phyloP scores from a whole-genome alignment of 1,140 invertebrate species.

The Caenorhabditis brenneri region DNA sequence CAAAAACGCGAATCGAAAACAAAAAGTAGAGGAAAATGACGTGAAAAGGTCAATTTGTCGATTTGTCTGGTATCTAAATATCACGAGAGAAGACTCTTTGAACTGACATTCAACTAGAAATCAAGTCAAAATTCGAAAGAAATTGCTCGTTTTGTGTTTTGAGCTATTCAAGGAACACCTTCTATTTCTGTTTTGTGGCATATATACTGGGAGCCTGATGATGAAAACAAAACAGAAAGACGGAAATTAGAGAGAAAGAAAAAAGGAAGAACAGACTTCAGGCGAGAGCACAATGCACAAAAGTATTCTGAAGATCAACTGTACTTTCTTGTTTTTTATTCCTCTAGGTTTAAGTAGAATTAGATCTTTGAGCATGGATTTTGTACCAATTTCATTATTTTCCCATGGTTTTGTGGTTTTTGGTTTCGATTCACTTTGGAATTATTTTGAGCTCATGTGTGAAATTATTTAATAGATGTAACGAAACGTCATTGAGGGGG shows the following conservation, averaged over 20 bases:
- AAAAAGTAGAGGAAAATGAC: conserved; percentile 6
- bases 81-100: not conserved
- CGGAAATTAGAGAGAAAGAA: not conserved
- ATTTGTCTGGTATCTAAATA: not conserved
- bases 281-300: not conserved
- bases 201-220: not conserved
- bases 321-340: not conserved
- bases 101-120: not conserved
- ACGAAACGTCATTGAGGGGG: not conserved
- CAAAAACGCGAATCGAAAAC: not conserved
- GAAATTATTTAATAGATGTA: not conserved
- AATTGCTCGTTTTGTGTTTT: not conserved
- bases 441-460: not conserved
- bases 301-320: not conserved
- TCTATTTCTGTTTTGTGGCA: not conserved
- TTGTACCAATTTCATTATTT: not conserved
- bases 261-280: not conserved
- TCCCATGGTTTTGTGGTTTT: not conserved
- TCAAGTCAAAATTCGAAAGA: not conserved
- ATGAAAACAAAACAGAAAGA: conserved; percentile 12
- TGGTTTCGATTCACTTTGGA: not conserved
- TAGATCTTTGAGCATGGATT: not conserved
- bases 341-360: not conserved
- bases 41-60: not conserved
- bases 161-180: not conserved